Base-by-base conservation (phyloP, 2,888 invertebrate genomes). In the Acrocera orbiculus region DNA sequence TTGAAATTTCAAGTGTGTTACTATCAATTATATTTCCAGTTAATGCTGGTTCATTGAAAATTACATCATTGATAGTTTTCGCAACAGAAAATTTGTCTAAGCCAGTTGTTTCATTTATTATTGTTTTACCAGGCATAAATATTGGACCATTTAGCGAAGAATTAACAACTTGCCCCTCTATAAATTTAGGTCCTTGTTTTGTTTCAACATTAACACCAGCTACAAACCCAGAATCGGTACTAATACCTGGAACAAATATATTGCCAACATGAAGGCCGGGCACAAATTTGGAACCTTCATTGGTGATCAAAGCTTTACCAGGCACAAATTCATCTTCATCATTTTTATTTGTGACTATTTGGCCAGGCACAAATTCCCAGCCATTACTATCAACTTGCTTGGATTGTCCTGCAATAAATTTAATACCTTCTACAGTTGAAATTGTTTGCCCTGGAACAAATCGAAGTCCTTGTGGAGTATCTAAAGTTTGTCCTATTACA, bases 91-190 rank as follows among this genome's bases (percentile, higher is more conserved):
- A 74, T n/a, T n/a, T n/a, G 42, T 69, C 63, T 17, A 66, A 56
- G 35, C 66, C 60, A 5, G 69, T 69, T 30, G 67, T 56, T 20
- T 60, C 52, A 42, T 63, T 58, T 13, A 58, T 54, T 20, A 64
- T 64, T 2, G 68, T 64, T 52, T 63, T 65, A 5, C 76, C 76
- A 1, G 76, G 72, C 40, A 73, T 54, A 44, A 76, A 76, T 45
- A 66, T 69, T 34, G 69, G 66, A 2, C 71, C 73, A 27, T 61
- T 61, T 10, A 73, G 61, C 10, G 73, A 71, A 15, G 77, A 78
- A 51, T 73, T 68, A 20, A 81, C 66, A 6, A 79, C 76, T 62
- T 80, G 79, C 2, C 81, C 81, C 7, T 81, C 78, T 5, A 80
- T 71, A 53, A 81, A 81, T 34, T 76, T 76, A 3, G 77, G 67